A percentile compares a stretch with the other conserved stretches of the same genome.
These are phyloP conservation scores for Sarcophaga bullata DNA, from an alignment of 1,140 invertebrate species.

Conservation along the genomic window DNA sequence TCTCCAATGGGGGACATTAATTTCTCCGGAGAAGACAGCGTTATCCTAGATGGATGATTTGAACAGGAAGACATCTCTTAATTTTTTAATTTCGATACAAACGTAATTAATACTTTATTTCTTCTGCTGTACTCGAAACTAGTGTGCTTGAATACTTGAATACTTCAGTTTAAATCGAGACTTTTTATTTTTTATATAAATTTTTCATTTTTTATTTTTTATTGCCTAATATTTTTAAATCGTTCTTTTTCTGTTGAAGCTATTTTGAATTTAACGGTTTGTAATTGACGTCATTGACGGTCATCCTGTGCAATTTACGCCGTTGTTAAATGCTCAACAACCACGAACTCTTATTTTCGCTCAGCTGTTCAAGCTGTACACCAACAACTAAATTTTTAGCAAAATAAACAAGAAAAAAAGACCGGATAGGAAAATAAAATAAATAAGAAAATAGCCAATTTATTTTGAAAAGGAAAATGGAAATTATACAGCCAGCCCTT, in stretches of 20 bases:
- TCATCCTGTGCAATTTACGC: background rate
- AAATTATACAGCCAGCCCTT: background rate
- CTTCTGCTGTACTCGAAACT: too few species aligned
- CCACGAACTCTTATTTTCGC: background rate
- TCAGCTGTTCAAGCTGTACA: background rate
- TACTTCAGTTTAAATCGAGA: too few species aligned
- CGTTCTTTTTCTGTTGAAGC: background rate
- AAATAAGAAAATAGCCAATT: background rate
- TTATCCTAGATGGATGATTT: too few species aligned
- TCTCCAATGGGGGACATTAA: too few species aligned
- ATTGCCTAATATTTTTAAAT: background rate
- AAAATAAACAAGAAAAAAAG: background rate
- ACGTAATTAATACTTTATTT: too few species aligned
- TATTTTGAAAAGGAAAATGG: background rate
- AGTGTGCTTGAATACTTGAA: too few species aligned
- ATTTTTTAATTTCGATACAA: too few species aligned
- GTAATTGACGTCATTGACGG: background rate
- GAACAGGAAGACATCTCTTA: too few species aligned
- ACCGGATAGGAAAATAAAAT: constrained; percentile 10
- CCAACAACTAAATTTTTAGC: constrained; percentile 4
- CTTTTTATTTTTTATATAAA: too few species aligned
- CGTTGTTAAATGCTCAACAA: background rate
- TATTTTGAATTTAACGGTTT: background rate
- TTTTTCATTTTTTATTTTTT: too few species aligned
- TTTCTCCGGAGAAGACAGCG: too few species aligned